Conservation (phyloP, 2,113 vertebrate species). For the Phrynosoma blainvillii region DNA sequence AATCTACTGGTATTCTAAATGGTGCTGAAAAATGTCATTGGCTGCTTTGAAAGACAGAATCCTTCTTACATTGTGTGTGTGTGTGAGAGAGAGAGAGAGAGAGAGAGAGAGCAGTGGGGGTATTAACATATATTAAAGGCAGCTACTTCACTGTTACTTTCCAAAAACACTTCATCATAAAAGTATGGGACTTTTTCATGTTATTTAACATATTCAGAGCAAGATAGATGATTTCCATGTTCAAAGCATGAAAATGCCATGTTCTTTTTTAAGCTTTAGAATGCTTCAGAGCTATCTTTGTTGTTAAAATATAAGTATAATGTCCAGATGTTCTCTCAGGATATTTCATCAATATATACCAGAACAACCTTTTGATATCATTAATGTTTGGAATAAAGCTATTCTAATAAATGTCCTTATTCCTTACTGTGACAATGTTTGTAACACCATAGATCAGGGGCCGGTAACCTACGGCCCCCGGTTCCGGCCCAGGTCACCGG, state of each 20-base stretch:
- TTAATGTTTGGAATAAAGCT: not conserved
- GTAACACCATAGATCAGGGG: too few relatives aligned
- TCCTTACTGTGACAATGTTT: not conserved
- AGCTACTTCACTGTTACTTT: not conserved
- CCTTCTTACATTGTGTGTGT: not conserved
- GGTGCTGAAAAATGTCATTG: not conserved
- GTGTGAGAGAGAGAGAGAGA: not conserved
- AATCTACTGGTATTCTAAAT: not conserved
- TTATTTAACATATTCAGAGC: fast-evolving
- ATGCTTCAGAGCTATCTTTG: not conserved
- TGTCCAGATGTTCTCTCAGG: not conserved
- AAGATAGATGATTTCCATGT: not conserved
- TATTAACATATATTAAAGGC: not conserved
- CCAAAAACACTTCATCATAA: not conserved
- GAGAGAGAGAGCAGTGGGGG: not conserved
- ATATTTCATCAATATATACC: not conserved
- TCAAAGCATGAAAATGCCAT: not conserved
- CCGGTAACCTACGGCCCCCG: too few relatives aligned
- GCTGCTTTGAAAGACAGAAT: not conserved
- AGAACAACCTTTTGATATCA: not conserved
- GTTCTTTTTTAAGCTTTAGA: not conserved
- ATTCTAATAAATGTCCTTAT: not conserved
- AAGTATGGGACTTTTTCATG: not conserved
- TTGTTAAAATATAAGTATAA: not conserved
- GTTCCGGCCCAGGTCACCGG: too few relatives aligned